Evolutionary conservation across 2,888 invertebrate genomes (phyloP).

Genomic region (Dryobotodes eremita): DNA sequence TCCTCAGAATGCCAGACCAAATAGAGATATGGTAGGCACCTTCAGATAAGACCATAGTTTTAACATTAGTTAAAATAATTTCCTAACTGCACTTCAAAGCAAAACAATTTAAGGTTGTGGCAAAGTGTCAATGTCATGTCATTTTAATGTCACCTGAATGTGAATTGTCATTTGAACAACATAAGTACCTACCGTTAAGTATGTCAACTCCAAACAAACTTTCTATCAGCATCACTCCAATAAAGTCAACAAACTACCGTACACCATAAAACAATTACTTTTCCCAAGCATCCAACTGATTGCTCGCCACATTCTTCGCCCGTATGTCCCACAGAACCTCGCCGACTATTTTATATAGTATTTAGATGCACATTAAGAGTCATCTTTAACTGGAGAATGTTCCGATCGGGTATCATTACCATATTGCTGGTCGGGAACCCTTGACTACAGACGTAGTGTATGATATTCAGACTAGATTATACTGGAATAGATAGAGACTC

Average conservation of each 20-base stretch:
- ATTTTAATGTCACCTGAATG: too few species aligned
- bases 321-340: conserved; percentile 70
- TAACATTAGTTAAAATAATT: too few species aligned
- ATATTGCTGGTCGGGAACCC: conserved; percentile 83
- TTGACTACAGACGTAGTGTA: conserved; percentile 77
- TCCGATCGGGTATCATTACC: conserved; percentile 87
- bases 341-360: conserved; percentile 84
- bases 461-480: conserved; percentile 80
- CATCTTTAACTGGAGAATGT: conserved; percentile 85
- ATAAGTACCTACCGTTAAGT: too few species aligned
- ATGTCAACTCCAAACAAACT: too few species aligned
- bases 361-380: conserved; percentile 88
- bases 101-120: too few species aligned
- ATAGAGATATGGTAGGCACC: too few species aligned
- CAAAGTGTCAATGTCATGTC: too few species aligned
- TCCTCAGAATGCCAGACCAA: too few species aligned
- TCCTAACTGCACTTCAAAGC: too few species aligned
- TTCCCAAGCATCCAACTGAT: not conserved
- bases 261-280: not conserved
- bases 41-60: too few species aligned
- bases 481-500: conserved; percentile 81
- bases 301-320: conserved; percentile 49
- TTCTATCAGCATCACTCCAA: too few species aligned
- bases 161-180: too few species aligned
- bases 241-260: not conserved